Base-by-base conservation (phyloP, 2,113 vertebrate genomes). In the Anoura caudifer region DNA sequence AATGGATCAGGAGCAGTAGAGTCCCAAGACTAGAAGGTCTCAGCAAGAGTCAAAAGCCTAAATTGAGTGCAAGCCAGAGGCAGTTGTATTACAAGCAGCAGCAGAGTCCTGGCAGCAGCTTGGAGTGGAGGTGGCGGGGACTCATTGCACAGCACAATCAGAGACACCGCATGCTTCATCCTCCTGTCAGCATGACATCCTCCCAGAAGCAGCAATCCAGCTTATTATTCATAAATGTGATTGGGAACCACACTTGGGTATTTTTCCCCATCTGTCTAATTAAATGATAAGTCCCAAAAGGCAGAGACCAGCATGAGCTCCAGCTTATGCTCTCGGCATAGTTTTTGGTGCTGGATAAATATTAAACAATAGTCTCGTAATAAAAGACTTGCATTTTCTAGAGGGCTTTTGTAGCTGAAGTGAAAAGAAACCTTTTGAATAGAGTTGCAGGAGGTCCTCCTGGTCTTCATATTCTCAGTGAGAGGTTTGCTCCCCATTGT, bases 201-300 rank as follows among this genome's bases (percentile, higher is more conserved):
- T 82, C 65, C 95, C 89, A 94, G 93, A 83, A 93, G 79, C 80
- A 1, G 50, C 22, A 26, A 3, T 95, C 87, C 70, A 77, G 95
- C 94, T 97, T 81, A 90, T 80, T 96, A 95, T 95, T 96, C 88
- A 95, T 80, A 89, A 95, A 69, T 96, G 87, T 84, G 93, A 93
- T 72, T 93, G 93, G 79, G 54, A 95, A 56, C 59, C 63, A 73
- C 65, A 67, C 87, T 87, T 94, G 88, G 63, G 59, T 67, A 63
- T 86, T 96, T 97, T 95, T 38, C 75, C 95, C 95, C 89, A 73
- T 97, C 96, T 95, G 93, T 96, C 95, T 97, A 97, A 98, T 97
- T 97, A 97, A 97, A 94, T 94, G 82, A 70, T 72, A 91, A 94
- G 88, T 94, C 94, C 95, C 95, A 33, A 94, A 81, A 97, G 96